Conservation (phyloP, 2,113 vertebrate genomes). For the Rhea pennata region DNA sequence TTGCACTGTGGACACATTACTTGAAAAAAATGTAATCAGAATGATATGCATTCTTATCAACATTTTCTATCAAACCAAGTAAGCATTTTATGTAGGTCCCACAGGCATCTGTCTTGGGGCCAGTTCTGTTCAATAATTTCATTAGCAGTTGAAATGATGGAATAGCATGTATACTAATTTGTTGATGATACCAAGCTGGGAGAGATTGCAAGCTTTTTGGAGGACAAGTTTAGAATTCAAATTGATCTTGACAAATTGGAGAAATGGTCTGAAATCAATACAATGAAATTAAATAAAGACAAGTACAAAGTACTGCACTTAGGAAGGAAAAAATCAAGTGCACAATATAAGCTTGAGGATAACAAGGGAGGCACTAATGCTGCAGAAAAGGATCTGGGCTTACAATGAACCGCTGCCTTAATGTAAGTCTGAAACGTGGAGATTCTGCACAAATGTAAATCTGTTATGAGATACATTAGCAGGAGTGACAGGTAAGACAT, state of each 20-base stretch:
- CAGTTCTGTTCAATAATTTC: slow-evolving; percentile 39
- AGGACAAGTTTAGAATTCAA: slow-evolving; percentile 6
- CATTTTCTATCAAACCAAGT: background rate
- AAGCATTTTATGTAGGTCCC: background rate
- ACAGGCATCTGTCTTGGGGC: background rate
- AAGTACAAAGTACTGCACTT: background rate
- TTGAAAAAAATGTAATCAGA: background rate
- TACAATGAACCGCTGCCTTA: background rate
- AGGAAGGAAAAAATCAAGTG: background rate
- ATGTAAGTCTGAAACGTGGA: background rate
- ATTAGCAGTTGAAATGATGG: slow-evolving; percentile 36
- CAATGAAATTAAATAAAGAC: slow-evolving; percentile 24
- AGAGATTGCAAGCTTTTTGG: background rate
- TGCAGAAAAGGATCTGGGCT: background rate
- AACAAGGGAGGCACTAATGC: background rate
- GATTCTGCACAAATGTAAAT: background rate
- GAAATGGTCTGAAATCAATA: slow-evolving; percentile 27
- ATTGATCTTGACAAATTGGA: background rate
- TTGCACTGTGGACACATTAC: background rate
- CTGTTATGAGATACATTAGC: background rate
- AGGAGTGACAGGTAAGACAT: background rate
- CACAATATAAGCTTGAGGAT: background rate
- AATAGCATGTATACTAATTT: slow-evolving; percentile 7
- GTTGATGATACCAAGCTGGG: background rate
- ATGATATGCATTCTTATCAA: slow-evolving; percentile 28